These are phyloP conservation scores for Python bivittatus DNA, from an alignment of 2,113 vertebrate species.

Conservation along the genomic window DNA sequence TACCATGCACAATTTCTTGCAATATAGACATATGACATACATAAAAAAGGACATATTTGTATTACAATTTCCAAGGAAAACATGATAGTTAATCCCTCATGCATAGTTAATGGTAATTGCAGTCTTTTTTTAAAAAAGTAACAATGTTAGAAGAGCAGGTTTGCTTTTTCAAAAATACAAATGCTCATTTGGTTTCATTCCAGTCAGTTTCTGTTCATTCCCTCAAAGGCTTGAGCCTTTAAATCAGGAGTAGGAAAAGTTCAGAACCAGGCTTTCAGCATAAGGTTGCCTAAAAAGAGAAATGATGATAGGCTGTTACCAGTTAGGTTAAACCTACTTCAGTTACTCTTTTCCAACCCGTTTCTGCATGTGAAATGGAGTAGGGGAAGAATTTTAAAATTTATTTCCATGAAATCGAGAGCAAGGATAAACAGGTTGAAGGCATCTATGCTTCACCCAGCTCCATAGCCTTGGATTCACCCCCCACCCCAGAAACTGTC, in stretches of 20 bases:
- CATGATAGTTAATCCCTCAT: not conserved
- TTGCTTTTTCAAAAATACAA: not conserved
- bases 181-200: not conserved
- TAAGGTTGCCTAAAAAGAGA: not conserved
- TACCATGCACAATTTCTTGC: not conserved
- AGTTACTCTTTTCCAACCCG: too few species aligned
- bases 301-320: not conserved
- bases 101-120: not conserved
- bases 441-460: not conserved
- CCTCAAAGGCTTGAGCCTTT: not conserved
- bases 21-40: not conserved
- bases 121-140: not conserved
- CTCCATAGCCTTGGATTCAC: not conserved
- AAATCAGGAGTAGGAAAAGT: not conserved
- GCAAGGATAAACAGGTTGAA: not conserved
- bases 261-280: not conserved
- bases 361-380: not conserved
- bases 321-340: not conserved
- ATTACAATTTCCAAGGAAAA: not conserved
- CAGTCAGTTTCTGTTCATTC: not conserved
- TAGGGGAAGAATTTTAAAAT: not conserved
- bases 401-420: not conserved
- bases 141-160: too few species aligned
- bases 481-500: not conserved
- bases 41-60: constrained; percentile 25